These are phyloP conservation scores for Vicugna pacos DNA, from an alignment of 2,113 vertebrate species.

Conservation along the genomic window DNA sequence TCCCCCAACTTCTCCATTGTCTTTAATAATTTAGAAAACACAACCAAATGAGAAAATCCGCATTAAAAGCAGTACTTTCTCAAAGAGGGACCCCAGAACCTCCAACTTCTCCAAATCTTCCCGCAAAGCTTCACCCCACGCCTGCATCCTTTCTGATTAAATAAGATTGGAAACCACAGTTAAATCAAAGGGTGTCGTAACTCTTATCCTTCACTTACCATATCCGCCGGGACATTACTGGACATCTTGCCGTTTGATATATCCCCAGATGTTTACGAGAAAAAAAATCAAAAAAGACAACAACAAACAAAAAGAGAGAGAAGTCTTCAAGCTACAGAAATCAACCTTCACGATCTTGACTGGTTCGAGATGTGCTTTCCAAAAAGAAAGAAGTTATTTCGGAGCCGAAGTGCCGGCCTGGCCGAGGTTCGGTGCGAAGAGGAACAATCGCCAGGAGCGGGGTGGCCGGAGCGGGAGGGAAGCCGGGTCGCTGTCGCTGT, in stretches of 20 bases:
- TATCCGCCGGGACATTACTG: slow-evolving; percentile 89
- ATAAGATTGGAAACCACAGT: slow-evolving; percentile 48
- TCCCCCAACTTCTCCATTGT: slow-evolving; percentile 52
- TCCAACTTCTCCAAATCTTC: slow-evolving; percentile 72
- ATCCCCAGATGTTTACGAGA: slow-evolving; percentile 71
- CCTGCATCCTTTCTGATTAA: slow-evolving; percentile 39
- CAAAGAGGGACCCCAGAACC: neutral
- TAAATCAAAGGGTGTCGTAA: slow-evolving; percentile 54
- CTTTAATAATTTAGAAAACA: slow-evolving; percentile 45
- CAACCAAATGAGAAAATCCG: neutral
- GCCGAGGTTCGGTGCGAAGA: neutral
- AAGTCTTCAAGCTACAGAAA: slow-evolving; percentile 63
- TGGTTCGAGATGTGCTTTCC: slow-evolving; percentile 9
- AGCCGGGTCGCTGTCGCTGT: slow-evolving; percentile 78
- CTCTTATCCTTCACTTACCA: slow-evolving; percentile 84
- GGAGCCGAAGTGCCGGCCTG: neutral
- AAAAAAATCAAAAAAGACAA: neutral
- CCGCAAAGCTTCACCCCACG: neutral
- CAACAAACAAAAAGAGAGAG: neutral
- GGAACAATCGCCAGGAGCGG: slow-evolving; percentile 63
- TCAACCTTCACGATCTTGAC: neutral
- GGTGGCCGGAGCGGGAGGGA: slow-evolving; percentile 42
- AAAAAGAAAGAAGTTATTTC: neutral
- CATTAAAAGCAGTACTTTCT: slow-evolving; percentile 40
- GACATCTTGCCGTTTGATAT: slow-evolving; percentile 87